Base-by-base conservation (phyloP, 2,113 vertebrate genomes). In the Psilopsiagon aymara region DNA sequence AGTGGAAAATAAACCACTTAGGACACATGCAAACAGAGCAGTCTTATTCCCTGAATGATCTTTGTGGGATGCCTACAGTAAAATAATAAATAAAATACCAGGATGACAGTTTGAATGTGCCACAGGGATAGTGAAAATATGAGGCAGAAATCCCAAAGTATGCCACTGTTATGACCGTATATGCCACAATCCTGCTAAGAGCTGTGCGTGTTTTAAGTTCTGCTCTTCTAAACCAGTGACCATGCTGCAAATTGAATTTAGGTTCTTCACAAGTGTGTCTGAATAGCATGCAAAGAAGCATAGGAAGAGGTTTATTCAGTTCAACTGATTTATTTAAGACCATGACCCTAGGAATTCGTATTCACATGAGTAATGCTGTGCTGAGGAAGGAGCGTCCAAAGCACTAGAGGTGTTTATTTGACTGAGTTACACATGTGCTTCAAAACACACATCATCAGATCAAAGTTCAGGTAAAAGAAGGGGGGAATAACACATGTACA, bases 1-100 rank as follows among this genome's bases (percentile, higher is more conserved):
- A 83, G 81, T 17, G 43, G 68, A 20, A 85, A 46, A 19, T n/a
- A 3, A 90, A 92, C 71, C 67, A 81, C 86, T 94, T 63, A 78
- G 78, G 77, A 55, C 53, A 77, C 44, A 11, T 0, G 0, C 31
- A 66, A 19, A 55, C 41, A 13, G 29, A 77, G 12, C 13, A 59
- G 19, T 73, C 82, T 77, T 76, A 14, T 83, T 13, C 63, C 74
- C 6, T 13, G 51, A 67, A 53, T 5, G 44, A 81, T 75, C 76
- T 92, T 69, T 53, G 82, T 83, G 80, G 64, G 41, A 39, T 47
- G 63, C 35, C 52, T 57, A 5, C 27, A 28, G n/a, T 23, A 27
- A 49, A 27, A 3, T 9, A 31, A 8, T 21, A 18, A 46, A 35
- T 43, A 35, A 75, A 68, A 67, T n/a, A 17, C 5, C 2, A 31